phyloP scores from a whole-genome alignment of 2,113 vertebrate species.

The Otus sunia region DNA sequence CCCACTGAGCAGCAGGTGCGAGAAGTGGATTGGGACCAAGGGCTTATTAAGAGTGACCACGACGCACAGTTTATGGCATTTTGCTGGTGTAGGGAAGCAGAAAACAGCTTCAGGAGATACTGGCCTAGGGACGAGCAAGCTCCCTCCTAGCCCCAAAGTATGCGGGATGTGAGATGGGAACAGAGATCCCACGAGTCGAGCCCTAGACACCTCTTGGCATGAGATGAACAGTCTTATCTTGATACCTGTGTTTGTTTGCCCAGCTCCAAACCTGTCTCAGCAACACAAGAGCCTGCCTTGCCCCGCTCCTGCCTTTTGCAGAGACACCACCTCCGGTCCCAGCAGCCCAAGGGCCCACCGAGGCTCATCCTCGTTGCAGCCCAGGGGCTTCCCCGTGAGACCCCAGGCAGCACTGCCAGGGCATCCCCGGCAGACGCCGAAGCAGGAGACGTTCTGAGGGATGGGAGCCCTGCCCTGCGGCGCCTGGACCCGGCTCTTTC shows the following conservation, averaged over 20 bases:
- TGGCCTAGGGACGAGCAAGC: not conserved
- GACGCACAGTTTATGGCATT: not conserved
- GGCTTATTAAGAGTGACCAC: constrained; percentile 9
- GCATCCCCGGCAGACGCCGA: fast-evolving
- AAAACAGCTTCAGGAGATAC: not conserved
- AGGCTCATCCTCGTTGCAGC: not conserved
- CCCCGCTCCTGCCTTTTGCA: not conserved
- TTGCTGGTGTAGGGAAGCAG: not conserved
- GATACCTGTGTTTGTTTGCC: constrained; percentile 16
- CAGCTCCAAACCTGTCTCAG: constrained; percentile 36
- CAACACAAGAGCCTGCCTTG: not conserved
- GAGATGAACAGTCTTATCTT: constrained; percentile 33
- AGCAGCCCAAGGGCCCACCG: not conserved
- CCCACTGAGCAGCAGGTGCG: constrained; percentile 1
- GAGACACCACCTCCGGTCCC: not conserved
- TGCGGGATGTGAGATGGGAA: fast-evolving
- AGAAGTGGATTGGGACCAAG: not conserved
- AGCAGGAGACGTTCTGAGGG: not conserved
- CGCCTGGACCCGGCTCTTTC: not conserved
- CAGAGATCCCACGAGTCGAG: not conserved
- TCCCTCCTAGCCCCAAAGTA: not conserved
- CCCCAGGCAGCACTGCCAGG: not conserved
- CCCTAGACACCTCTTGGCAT: constrained; percentile 5
- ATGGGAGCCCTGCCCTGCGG: not conserved
- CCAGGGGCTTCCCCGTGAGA: not conserved